Evolutionary conservation across 2,888 invertebrate genomes (phyloP), one percentile per base, ranked within the genome.

Genomic region (Melieria picta): DNA sequence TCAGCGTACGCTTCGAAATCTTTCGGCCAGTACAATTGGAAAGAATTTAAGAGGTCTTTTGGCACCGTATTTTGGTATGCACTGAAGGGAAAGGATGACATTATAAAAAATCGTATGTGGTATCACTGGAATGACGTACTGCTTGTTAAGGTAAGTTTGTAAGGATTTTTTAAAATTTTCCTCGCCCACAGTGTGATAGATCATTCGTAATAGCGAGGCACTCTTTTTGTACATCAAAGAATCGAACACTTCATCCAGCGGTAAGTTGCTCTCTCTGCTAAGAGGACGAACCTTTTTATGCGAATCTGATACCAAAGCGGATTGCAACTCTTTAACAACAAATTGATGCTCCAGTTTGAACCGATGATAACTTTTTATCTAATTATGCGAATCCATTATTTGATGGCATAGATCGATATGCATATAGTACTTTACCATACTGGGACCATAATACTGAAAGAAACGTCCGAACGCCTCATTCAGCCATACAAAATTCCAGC

Each of bases 291-390:
- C 89, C 16, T 84, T 85, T 43, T 86, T 82, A 0, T 88, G 85
- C n/a, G 91, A 89, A 79, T 94, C 94, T 74, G 83, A 83, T 0
- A 86, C 85, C 69, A 93, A 87, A 5, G 91, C 90, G 0, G 87
- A 83, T 76, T 94, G 94, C 0, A 93, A 79, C 81, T 93, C 91
- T 56, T 92, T 91, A 0, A 89, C 87, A 3, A 93, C 90, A 79
- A 93, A 94, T 77, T 93, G 92, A 7, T 90, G 89, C 65, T 89
- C 89, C 65, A 93, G 83, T 61, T 91, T 90, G 91, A 92, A 92
- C 4, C 89, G 85, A 0, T 88, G 87, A 78, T 90, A 90, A 5
- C 30, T 30, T 30, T 30, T 1, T 30, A 30, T 30, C 30, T 30
- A 91, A 89, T 92, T 92, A 72, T n/a, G 86, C 85, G 74, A 80